Evolutionary conservation across 2,888 invertebrate genomes (phyloP).

Genomic region (Glyphotaelius pellucidus): DNA sequence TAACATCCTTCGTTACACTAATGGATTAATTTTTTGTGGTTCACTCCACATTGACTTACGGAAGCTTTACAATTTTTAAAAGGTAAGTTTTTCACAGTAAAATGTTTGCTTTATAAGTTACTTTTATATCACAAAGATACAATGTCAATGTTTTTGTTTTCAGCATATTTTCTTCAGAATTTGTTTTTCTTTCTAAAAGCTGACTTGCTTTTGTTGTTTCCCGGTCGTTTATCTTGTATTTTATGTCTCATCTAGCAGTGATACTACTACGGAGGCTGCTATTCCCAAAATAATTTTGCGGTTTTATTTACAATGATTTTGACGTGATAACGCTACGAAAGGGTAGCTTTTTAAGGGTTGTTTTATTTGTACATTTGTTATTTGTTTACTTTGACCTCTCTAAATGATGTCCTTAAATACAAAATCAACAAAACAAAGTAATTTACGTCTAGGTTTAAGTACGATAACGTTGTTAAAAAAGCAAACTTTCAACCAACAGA

Average conservation of each 20-base stretch:
- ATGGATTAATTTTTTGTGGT: not conserved
- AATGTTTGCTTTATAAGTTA: not conserved
- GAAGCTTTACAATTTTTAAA: not conserved
- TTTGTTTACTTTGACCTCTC: not conserved
- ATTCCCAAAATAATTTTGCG: not conserved
- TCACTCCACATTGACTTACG: not conserved
- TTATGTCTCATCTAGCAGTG: not conserved
- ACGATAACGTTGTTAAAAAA: no score
- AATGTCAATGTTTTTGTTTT: not conserved
- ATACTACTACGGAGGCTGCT: not conserved
- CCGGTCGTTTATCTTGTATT: not conserved
- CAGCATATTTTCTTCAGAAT: not conserved
- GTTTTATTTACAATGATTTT: not conserved
- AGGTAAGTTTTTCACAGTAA: not conserved
- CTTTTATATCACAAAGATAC: not conserved
- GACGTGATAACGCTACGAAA: not conserved
- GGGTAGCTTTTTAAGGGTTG: not conserved
- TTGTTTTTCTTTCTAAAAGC: no score
- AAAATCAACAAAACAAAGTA: not conserved
- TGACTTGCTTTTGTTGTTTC: not conserved
- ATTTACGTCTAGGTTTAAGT: not conserved
- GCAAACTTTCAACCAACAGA: not conserved
- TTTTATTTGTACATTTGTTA: not conserved
- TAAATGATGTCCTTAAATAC: not conserved
- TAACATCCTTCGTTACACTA: not conserved